Evolutionary conservation across 2,888 invertebrate species (phyloP).

Genomic region (Orchesellides sinensis): DNA sequence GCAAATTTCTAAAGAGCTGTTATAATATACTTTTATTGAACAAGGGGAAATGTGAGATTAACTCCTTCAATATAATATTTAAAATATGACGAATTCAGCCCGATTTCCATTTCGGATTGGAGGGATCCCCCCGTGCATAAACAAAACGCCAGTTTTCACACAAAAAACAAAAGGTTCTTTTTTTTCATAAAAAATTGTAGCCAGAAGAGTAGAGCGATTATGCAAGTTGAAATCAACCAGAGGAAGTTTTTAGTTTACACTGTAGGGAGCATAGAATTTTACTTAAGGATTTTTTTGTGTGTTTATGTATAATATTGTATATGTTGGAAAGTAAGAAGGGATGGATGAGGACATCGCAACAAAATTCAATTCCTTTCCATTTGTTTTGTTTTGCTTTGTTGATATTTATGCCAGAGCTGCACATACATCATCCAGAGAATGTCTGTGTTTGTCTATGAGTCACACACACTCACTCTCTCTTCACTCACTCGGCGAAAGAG

Average conservation of each 20-base stretch:
- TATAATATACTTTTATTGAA: too few species aligned
- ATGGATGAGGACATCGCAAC: slow-evolving; percentile 44
- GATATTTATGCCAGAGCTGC: slow-evolving; percentile 62
- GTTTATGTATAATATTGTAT: neutral
- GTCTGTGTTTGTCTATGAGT: slow-evolving; percentile 67
- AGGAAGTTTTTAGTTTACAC: slow-evolving; percentile 50
- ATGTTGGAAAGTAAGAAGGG: slow-evolving; percentile 28
- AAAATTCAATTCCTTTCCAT: slow-evolving; percentile 66
- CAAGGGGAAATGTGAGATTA: slow-evolving; percentile 24
- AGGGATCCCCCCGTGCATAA: slow-evolving; percentile 38
- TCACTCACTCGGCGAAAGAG: slow-evolving; percentile 39
- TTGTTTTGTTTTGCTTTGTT: slow-evolving; percentile 66
- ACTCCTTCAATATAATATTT: too few species aligned
- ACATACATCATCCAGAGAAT: slow-evolving; percentile 53
- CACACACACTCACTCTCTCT: slow-evolving; percentile 52
- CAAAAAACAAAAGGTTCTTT: slow-evolving; percentile 41
- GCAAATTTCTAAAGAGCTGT: too few species aligned
- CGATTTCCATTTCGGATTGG: neutral
- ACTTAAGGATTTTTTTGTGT: neutral
- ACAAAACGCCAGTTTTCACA: slow-evolving; percentile 54
- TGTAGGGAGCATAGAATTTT: slow-evolving; percentile 10
- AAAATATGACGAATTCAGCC: neutral
- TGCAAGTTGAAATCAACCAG: slow-evolving; percentile 34
- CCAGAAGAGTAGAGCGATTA: slow-evolving; percentile 41
- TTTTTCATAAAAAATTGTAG: slow-evolving; percentile 43